Evolutionary conservation across 2,888 invertebrate species (phyloP), one percentile per base, ranked within the genome.

Genomic region (Caradrina clavipalpis): DNA sequence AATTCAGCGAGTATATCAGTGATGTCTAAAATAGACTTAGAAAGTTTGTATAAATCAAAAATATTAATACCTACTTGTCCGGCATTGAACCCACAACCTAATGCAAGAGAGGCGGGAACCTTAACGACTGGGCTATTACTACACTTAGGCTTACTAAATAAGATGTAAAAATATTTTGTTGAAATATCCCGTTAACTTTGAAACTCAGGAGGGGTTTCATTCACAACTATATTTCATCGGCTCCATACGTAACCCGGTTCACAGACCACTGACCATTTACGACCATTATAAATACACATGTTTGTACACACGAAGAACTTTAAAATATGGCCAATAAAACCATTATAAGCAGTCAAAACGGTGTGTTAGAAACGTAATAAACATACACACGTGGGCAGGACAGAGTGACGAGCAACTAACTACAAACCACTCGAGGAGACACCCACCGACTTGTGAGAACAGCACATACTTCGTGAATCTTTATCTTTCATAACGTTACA

Each of bases 311-410:
- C 65, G 67, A 22, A 65, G 58, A 82, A 63, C 51, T 69, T 59
- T 78, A 76, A 82, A 70, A 70, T 82, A 82, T 64, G 56, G 15
- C 56, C 76, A 82, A 80, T 82, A 82, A 82, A 82, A 63, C 71
- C 54, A 82, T 81, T 75, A 80, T 69, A 61, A 47, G 22, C 42
- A 56, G 72, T 73, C 76, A 81, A 76, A 73, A 73, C 59, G 54
- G 49, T 58, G 69, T 80, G 78, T 80, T 79, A 73, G 50, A 75
- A 58, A 54, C 39, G 51, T 22, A 55, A 73, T 72, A 73, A 80
- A 81, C 58, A 73, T 60, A 47, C 17, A 22, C 5, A 19, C 67
- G 82, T 82, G 80, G 82, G 82, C 42, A 31, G 64, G 42, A 55
- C 45, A 62, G 54, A 64, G 57, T 45, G 54, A 64, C 61, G 50